Base-by-base conservation (phyloP, 2,113 vertebrate species). In the Suncus etruscus region DNA sequence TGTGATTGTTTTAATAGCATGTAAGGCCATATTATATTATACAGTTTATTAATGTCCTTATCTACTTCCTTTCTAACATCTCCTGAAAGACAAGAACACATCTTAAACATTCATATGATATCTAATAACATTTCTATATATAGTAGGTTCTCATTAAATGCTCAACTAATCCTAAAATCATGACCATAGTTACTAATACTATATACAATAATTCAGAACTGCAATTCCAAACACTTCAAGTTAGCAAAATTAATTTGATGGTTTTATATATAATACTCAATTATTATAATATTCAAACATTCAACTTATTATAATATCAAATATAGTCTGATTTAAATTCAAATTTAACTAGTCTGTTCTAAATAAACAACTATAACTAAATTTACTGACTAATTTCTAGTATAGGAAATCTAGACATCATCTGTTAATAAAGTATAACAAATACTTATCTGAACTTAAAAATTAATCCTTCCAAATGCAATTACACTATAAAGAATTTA, bases 101-200 rank as follows among this genome's bases (percentile, higher is more conserved):
- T 54, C 18, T 54, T 54, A 54, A 54, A 54, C 54, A 54, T 54
- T 54, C 12, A 4, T 54, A 54, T 54, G 54, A 54, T 54, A 54
- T 54, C 54, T 14, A 14, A 16, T 54, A 54, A 54, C 18, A 54
- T 39, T 39, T 39, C 39, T 39, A 39, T 39, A 39, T 74, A 50
- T 25, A 63, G 9, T 61, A 73, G n/a, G 31, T 66, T 1, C 32
- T 90, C 66, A 90, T 79, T 91, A 93, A 92, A 70, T 82, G n/a
- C 31, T 87, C 65, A 78, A n/a, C 72, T 24, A 92, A 79, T 95
- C 75, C 70, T 92, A 90, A 94, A 90, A 79, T 77, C 66, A 63
- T 50, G 29, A 24, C 75, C 79, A 15, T 63, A 29, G 5, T 76
- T 54, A 83, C 48, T 74, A 81, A 82, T 63, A 84, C 18, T 83